Evolutionary conservation across 37 sponge, comb jelly and placozoan species (phyloP).

Genomic region (Spongilla lacustris): DNA sequence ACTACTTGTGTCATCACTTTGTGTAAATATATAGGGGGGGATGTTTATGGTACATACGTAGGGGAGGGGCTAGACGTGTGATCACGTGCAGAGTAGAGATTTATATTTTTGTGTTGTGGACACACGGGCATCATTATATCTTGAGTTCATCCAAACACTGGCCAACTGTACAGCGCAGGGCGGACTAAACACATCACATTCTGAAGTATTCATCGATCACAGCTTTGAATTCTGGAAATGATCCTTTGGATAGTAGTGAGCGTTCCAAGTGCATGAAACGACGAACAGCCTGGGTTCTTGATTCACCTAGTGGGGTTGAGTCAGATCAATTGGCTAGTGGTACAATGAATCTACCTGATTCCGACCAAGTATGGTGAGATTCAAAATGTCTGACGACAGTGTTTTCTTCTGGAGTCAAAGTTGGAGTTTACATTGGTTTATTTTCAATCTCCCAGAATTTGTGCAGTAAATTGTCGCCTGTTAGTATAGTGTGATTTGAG

Average conservation of each 20-base stretch:
- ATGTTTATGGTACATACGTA: no score
- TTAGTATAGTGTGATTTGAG: constrained; percentile 6
- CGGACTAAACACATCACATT: constrained; percentile 25
- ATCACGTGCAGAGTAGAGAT: no score
- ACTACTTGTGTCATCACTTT: no score
- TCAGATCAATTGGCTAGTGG: constrained; percentile 27
- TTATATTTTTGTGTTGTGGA: no score
- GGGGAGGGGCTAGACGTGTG: no score
- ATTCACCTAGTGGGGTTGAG: constrained; percentile 32
- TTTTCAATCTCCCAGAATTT: constrained; percentile 60
- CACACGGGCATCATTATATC: no score
- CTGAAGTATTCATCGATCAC: constrained; percentile 52
- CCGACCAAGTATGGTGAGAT: constrained; percentile 7
- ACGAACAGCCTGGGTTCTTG: constrained; percentile 52
- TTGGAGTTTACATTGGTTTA: not conserved
- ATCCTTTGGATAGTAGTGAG: constrained; percentile 27
- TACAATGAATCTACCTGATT: constrained; percentile 31
- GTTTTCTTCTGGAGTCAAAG: constrained; percentile 29
- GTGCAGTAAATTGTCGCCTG: constrained; percentile 39
- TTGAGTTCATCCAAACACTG: no score
- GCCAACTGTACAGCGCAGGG: no score
- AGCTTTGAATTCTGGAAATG: constrained; percentile 17
- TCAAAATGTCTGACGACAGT: constrained; percentile 22
- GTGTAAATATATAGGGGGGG: no score
- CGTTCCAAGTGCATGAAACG: constrained; percentile 48